Evolutionary conservation across 2,797 vertebrate genomes (phyloP).

Genomic region (Sandelia bainsii): DNA sequence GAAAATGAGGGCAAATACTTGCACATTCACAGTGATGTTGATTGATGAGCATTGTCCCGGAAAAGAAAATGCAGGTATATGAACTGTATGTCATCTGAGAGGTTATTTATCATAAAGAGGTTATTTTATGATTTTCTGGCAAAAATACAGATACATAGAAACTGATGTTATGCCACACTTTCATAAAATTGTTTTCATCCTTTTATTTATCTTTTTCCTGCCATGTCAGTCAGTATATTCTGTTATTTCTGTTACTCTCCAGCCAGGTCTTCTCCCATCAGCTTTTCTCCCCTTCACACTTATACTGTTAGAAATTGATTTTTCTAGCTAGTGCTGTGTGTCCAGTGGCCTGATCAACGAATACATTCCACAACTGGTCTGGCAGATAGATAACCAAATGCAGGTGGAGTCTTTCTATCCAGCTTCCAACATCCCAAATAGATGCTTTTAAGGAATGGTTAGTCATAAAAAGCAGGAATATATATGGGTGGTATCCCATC

Average conservation of each 20-base stretch:
- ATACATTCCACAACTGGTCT: conserved; percentile 17
- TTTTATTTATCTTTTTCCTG: conserved; percentile 28
- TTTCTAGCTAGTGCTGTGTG: conserved; percentile 33
- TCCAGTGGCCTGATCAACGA: conserved; percentile 39
- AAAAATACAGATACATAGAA: conserved; percentile 35
- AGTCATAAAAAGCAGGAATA: conserved; percentile 16
- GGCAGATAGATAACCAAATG: conserved; percentile 14
- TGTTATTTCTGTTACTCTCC: conserved; percentile 22
- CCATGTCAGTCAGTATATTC: conserved; percentile 19
- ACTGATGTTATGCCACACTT: conserved; percentile 20
- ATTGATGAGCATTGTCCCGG: no score
- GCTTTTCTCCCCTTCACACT: conserved; percentile 5
- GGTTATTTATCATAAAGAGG: conserved; percentile 34
- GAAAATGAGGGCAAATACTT: no score
- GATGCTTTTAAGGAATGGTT: conserved; percentile 18
- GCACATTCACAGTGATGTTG: no score
- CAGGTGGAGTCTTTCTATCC: not conserved
- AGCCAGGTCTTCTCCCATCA: conserved; percentile 2
- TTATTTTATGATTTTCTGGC: conserved; percentile 60
- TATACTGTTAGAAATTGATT: conserved; percentile 34
- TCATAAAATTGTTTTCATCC: conserved; percentile 40
- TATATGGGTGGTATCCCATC: conserved; percentile 23
- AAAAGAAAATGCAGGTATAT: not conserved
- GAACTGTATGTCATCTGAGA: conserved; percentile 18
- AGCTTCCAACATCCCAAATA: not conserved